Evolutionary conservation across 1,140 invertebrate species (phyloP), one percentile per base, ranked within the genome.

Genomic region (Globodera rostochiensis): DNA sequence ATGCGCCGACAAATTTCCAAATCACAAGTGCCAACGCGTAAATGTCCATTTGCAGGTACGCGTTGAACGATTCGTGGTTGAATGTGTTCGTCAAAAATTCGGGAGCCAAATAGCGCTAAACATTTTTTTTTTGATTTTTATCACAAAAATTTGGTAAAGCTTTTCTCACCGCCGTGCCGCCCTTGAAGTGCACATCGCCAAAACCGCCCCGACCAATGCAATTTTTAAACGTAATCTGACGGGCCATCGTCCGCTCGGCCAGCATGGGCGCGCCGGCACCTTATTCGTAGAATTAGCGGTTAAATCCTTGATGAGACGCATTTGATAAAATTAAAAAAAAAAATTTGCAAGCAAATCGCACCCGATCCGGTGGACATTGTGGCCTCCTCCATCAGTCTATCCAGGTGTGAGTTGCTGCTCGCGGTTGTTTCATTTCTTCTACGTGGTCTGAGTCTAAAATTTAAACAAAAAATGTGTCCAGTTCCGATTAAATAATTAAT

Each of bases 171-270:
- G 75, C 80, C 4, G 96, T 98, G 69, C 96, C 96, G 50, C 86
- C 81, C 15, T 93, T 90, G 92, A 94, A 92, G 36, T 66, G 79
- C 3, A 97, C 95, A 89, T 96, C 95, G n/a, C 95, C 95, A 88
- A 95, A 96, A 77, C 95, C 92, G 36, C 95, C 95, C 90, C 97
- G 96, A 81, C 96, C 96, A 85, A 98, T 96, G n/a, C 94, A 94
- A 87, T 97, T 94, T 36, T 95, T 92, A 25, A 98, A 91, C 84
- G 95, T 94, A 80, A 98, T 96, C 91, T 98, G 95, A 47, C 95
- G 93, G 1, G 96, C 96, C 87, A 98, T 97, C 47, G 95, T 97
- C 79, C 95, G 92, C 90, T 97, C 95, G 69, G 97, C 95, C 83
- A 98, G 91, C 50, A 96, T 91, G 53, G 96, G 96, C 74, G 96